Evolutionary conservation across 2,888 invertebrate genomes (phyloP), one percentile per base, ranked within the genome.

Genomic region (Bugulina stolonifera): DNA sequence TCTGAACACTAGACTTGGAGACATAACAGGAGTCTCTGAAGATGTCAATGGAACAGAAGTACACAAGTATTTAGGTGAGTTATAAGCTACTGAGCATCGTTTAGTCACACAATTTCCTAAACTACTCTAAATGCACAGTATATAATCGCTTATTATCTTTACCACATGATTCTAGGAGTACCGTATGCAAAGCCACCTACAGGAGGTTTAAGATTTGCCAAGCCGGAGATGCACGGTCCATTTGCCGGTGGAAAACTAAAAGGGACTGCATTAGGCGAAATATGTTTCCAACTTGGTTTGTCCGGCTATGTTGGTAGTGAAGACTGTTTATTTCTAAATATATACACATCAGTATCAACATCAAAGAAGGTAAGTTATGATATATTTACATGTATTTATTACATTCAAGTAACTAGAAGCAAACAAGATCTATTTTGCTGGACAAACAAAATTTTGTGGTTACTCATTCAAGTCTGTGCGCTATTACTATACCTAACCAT

Each of bases 281-380:
- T 23, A 5, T 55, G 55, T 25, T 23, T 25, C 5, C 55, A 55
- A 55, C 25, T 18, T 18, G 55, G n/a, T 23, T 10, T 3, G 14
- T 23, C 23, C 55, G 5, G 18, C 3, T 5, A 5, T 23, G n/a
- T 55, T 23, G 55, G 55, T 5, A 55, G 25, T 55, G 55, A 55
- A 55, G 55, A 55, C 25, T 55, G 55, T 55, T 23, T 55, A 3
- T 55, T 55, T 23, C 55, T 55, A 23, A 55, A 55, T 23, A 55
- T 55, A 3, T 55, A 55, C 25, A 23, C 55, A 55, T 55, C 55
- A 55, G 5, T 22, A 52, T 10, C 52, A 14, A 14, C 52, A 52
- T 10, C 52, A 52, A 52, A 14, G 10, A 52, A 52, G 10, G 52
- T 52, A 52, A 52, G 52, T 52, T 52, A 14, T 10, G 52, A 52